A percentile compares a stretch with the other conserved stretches of the same genome.
Conservation (phyloP, 2,888 invertebrate genomes). For the Agonum fuliginosum region DNA sequence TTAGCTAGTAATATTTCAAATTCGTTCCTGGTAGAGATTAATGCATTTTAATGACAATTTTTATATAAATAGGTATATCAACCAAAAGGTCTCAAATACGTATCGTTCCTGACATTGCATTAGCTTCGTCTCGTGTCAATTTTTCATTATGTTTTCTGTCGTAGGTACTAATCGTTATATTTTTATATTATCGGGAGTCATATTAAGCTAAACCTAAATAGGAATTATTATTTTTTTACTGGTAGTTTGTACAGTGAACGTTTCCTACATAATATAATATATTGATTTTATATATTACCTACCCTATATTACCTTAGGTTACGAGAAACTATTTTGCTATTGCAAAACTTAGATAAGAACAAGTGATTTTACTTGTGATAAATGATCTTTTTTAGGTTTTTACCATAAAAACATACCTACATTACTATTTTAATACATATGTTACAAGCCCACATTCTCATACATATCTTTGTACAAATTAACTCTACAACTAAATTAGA, state of each 20-base stretch:
- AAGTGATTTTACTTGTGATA: conserved; percentile 60
- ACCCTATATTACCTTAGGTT: conserved; percentile 31
- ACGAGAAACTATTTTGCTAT: conserved; percentile 56
- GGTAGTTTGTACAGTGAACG: not conserved
- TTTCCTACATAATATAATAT: not conserved
- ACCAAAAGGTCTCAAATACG: conserved; percentile 40
- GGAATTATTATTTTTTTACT: conserved; percentile 14
- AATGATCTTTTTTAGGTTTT: conserved; percentile 41
- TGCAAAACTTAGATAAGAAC: conserved; percentile 59
- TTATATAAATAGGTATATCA: conserved; percentile 19
- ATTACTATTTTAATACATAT: conserved; percentile 7
- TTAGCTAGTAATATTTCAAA: conserved; percentile 34
- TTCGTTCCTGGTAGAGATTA: conserved; percentile 49
- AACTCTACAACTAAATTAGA: too few species aligned
- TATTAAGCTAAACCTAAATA: conserved; percentile 18
- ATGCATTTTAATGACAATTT: conserved; percentile 41
- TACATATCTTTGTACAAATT: conserved; percentile 8
- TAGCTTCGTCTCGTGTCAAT: conserved; percentile 34
- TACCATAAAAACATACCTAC: conserved; percentile 25
- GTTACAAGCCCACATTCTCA: not conserved
- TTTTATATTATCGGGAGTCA: not conserved
- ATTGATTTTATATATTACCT: conserved; percentile 45
- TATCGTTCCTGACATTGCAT: conserved; percentile 57
- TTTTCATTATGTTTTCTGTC: conserved; percentile 5
- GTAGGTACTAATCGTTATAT: too few species aligned